Percentiles rank a stretch among this genome's conserved stretches.
These are phyloP conservation scores for Nemotelus pantherinus DNA, from an alignment of 2,888 invertebrate species.

Conservation along the genomic window DNA sequence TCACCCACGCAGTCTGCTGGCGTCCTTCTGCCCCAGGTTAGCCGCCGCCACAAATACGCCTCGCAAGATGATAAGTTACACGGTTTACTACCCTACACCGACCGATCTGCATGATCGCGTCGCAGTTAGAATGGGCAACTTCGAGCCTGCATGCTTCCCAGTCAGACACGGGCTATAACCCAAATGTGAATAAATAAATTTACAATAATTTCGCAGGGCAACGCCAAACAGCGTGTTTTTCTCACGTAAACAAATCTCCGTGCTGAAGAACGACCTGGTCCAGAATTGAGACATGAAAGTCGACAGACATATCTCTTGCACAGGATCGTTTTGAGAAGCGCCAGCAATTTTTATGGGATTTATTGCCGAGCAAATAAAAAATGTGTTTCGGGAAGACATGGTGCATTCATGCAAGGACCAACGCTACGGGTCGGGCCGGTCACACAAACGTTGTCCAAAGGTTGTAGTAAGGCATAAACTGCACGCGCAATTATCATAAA, in stretches of 20 bases:
- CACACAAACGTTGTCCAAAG: neutral
- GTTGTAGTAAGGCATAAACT: constrained; percentile 21
- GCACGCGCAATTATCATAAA: constrained; percentile 41
- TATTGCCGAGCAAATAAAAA: constrained; percentile 4
- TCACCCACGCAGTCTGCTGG: constrained; percentile 20
- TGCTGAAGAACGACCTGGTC: constrained; percentile 13
- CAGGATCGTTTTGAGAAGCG: constrained; percentile 30
- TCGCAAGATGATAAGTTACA: neutral
- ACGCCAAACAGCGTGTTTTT: constrained; percentile 32
- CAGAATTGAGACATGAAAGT: constrained; percentile 41
- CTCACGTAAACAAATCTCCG: constrained; percentile 44
- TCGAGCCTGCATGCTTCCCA: neutral
- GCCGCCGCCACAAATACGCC: neutral
- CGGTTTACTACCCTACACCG: neutral
- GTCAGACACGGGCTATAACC: constrained; percentile 18
- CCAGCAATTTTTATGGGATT: constrained; percentile 23
- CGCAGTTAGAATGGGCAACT: neutral
- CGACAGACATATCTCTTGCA: constrained; percentile 9
- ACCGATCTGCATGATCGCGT: neutral
- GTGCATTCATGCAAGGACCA: neutral
- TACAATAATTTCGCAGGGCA: constrained; percentile 14
- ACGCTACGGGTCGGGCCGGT: neutral
- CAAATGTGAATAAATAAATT: constrained; percentile 31
- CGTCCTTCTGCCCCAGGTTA: constrained; percentile 7
- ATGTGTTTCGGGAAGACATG: neutral